Evolutionary conservation across 2,888 invertebrate genomes (phyloP).

Genomic region (Coremacera marginata): DNA sequence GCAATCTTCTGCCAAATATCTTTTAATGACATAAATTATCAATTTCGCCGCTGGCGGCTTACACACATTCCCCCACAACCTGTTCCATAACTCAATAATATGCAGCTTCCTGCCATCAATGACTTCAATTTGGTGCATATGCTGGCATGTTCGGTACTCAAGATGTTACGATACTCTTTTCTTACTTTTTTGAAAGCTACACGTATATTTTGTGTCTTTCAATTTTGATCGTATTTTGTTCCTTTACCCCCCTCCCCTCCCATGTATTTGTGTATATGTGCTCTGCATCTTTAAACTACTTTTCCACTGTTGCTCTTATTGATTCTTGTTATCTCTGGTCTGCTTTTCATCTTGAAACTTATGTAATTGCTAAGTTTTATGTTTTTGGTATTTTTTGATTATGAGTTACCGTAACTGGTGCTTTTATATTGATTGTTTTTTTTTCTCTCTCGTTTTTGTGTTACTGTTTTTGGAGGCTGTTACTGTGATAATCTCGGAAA

Average conservation of each 20-base stretch:
- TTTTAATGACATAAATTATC: conserved; percentile 31
- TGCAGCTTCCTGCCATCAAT: no score
- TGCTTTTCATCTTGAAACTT: not conserved
- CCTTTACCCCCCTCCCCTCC: not conserved
- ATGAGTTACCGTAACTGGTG: conserved; percentile 2
- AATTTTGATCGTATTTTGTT: not conserved
- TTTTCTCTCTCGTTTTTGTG: not conserved
- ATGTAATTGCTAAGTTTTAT: not conserved
- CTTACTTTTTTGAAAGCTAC: not conserved
- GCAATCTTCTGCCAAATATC: conserved; percentile 4
- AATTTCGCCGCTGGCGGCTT: not conserved
- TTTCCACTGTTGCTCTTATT: not conserved
- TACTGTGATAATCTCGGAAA: conserved; percentile 5
- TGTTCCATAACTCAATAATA: no score
- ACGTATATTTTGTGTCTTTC: not conserved
- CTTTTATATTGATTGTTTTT: not conserved
- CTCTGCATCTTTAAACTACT: not conserved
- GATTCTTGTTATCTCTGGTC: not conserved
- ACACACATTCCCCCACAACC: not conserved
- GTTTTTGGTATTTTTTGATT: conserved; percentile 10
- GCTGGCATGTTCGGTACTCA: no score
- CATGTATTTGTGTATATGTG: not conserved
- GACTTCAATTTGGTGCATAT: no score
- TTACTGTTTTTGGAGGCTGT: not conserved
- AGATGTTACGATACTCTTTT: no score